These are phyloP conservation scores for Pogona vitticeps DNA, from an alignment of 2,113 vertebrate genomes.

Conservation along the genomic window DNA sequence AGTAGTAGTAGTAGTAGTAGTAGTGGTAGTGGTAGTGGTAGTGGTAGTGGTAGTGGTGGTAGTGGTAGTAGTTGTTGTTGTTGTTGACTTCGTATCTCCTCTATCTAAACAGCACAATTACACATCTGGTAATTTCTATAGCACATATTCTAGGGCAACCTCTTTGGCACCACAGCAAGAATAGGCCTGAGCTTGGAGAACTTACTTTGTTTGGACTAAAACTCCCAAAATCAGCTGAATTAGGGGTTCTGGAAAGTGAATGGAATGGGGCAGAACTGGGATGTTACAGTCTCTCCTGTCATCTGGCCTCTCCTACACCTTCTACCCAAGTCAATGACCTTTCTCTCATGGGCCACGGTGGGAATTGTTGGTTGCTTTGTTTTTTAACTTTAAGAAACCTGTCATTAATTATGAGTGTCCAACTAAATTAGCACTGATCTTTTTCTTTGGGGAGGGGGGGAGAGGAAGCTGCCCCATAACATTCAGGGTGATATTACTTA, in stretches of 20 bases:
- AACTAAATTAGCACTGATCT: background rate
- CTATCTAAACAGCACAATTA: background rate
- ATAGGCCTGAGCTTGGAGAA: background rate
- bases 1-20: too few species aligned
- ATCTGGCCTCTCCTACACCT: too few species aligned
- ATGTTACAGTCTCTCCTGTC: background rate
- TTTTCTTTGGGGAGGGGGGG: background rate
- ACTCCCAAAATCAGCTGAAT: too few species aligned
- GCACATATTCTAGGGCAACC: background rate
- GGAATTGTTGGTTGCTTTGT: background rate
- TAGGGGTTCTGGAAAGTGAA: background rate
- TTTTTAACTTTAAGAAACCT: background rate
- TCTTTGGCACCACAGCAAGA: background rate
- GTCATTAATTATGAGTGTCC: background rate
- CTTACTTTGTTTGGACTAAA: too few species aligned
- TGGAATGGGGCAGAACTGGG: background rate
- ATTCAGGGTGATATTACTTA: conserved; percentile 1
- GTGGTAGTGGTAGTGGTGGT: too few species aligned
- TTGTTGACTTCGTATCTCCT: too few species aligned
- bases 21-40: background rate
- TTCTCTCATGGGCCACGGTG: background rate
- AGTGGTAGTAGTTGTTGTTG: background rate
- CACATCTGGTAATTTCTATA: background rate
- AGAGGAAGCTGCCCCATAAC: background rate
- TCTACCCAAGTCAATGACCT: background rate